Evolutionary conservation across 2,113 vertebrate species (phyloP).

Genomic region (Corvus hawaiiensis): DNA sequence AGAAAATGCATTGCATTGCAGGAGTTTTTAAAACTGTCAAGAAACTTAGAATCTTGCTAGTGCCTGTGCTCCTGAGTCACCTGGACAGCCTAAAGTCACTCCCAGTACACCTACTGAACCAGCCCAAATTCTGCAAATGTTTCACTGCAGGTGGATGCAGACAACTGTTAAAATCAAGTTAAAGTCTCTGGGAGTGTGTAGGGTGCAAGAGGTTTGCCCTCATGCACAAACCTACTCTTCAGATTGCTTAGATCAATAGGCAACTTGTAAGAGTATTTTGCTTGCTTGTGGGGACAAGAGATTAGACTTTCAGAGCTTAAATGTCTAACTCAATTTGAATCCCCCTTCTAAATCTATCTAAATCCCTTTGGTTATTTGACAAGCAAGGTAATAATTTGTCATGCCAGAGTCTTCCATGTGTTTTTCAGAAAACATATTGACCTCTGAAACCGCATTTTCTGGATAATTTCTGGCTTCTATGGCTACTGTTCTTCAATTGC

Average conservation of each 20-base stretch:
- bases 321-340: conserved; percentile 8
- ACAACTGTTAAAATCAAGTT: not conserved
- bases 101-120: not conserved
- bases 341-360: not conserved
- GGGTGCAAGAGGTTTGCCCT: not conserved
- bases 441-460: not conserved
- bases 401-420: not conserved
- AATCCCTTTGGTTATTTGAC: not conserved
- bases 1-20: not conserved
- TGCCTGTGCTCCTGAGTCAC: not conserved
- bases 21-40: not conserved
- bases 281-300: not conserved
- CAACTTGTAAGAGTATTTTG: not conserved
- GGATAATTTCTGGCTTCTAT: not conserved
- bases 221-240: not conserved
- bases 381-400: not conserved
- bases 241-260: not conserved
- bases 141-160: not conserved
- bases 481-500: not conserved
- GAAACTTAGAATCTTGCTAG: not conserved
- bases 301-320: conserved; percentile 6
- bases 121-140: not conserved
- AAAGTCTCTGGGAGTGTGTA: not conserved
- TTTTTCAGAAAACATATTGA: not conserved
- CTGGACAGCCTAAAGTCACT: not conserved